phyloP scores from a whole-genome alignment of 2,888 invertebrate species.

The Lycia hirtaria region DNA sequence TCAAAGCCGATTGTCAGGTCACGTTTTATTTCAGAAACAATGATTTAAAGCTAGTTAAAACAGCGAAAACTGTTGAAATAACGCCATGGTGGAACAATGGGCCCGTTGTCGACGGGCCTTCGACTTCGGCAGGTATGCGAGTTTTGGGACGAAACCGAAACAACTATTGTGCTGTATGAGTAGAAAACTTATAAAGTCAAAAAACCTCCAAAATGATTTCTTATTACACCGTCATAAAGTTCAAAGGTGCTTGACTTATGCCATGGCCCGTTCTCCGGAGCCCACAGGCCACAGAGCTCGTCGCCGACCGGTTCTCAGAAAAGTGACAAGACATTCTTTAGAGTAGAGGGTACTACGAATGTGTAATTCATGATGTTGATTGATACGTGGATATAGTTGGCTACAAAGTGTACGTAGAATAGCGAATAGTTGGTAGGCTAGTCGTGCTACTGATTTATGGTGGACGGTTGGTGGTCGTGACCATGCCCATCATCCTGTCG shows the following conservation, averaged over 20 bases:
- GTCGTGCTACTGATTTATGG: constrained; percentile 18
- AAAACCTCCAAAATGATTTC: constrained; percentile 22
- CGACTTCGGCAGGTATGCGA: constrained; percentile 59
- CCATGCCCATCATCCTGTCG: constrained; percentile 39
- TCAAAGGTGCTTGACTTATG: constrained; percentile 45
- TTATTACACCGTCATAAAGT: constrained; percentile 41
- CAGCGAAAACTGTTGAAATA: constrained; percentile 58
- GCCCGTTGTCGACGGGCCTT: constrained; percentile 45
- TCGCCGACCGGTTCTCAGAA: constrained; percentile 73
- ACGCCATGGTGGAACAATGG: constrained; percentile 60
- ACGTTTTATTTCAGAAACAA: constrained; percentile 55
- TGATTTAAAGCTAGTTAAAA: constrained; percentile 48
- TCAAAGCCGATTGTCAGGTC: constrained; percentile 57
- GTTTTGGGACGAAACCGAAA: constrained; percentile 58
- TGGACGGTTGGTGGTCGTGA: constrained; percentile 41
- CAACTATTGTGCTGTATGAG: constrained; percentile 64
- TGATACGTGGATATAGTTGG: constrained; percentile 21
- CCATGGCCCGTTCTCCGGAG: constrained; percentile 34
- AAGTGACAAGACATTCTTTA: constrained; percentile 69
- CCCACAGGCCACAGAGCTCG: constrained; percentile 51
- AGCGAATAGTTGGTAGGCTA: neutral
- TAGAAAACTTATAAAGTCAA: constrained; percentile 15
- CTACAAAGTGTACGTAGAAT: constrained; percentile 5
- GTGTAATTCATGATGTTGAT: constrained; percentile 37
- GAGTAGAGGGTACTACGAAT: constrained; percentile 48